phyloP scores from a whole-genome alignment of 2,797 vertebrate species.

The Tragelaphus oryx region DNA sequence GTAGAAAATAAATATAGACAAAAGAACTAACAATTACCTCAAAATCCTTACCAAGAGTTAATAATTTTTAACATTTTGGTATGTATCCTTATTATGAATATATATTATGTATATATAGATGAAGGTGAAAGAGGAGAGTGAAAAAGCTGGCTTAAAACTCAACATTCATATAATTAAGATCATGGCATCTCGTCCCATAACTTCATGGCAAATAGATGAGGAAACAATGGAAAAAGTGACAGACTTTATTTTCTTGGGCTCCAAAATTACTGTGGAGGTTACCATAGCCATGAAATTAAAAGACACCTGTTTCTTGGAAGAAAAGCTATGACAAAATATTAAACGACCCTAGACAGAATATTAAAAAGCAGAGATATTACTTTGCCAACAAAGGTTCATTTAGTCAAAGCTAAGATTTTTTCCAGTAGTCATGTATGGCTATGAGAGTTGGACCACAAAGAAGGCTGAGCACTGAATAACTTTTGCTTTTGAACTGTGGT shows the following conservation, averaged over 20 bases:
- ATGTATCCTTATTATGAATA: neutral
- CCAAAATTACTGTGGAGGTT: neutral
- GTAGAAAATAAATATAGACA: neutral
- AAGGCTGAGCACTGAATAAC: neutral
- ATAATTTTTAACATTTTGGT: neutral
- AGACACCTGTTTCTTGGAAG: neutral
- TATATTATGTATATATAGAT: neutral
- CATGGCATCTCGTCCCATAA: neutral
- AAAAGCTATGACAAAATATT: neutral
- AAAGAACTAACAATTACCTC: neutral
- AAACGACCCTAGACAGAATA: neutral
- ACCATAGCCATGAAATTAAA: neutral
- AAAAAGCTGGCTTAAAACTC: neutral
- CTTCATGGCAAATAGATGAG: neutral
- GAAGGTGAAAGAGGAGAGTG: neutral
- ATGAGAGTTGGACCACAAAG: neutral
- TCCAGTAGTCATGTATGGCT: neutral
- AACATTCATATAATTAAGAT: neutral
- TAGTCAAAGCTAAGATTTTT: neutral
- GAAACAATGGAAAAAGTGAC: neutral
- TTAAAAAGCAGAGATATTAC: neutral
- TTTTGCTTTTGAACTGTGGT: neutral
- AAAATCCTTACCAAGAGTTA: neutral
- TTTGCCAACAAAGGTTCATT: accelerated
- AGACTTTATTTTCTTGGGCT: neutral